These are phyloP conservation scores for Gymnothorax reevesii DNA, from an alignment of 2,797 vertebrate species.

Conservation along the genomic window DNA sequence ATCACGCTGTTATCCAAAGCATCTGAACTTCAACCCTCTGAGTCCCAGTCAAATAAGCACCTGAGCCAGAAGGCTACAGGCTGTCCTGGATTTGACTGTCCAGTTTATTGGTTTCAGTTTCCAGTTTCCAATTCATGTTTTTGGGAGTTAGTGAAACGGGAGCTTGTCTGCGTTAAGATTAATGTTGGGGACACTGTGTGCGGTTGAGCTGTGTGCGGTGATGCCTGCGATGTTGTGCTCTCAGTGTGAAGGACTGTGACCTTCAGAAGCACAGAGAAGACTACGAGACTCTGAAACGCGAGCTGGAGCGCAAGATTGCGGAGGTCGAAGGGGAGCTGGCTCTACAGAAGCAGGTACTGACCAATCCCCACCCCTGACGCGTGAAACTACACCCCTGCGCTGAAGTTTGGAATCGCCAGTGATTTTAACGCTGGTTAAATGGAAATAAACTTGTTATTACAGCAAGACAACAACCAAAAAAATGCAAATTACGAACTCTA, in stretches of 20 bases:
- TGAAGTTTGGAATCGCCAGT: no score
- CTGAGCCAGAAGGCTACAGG: no score
- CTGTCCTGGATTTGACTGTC: background rate
- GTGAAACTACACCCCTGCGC: background rate
- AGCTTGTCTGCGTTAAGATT: background rate
- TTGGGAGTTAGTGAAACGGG: background rate
- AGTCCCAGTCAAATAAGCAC: no score
- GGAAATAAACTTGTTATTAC: no score
- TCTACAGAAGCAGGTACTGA: conserved; percentile 75
- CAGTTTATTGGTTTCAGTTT: background rate
- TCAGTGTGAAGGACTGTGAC: conserved; percentile 64
- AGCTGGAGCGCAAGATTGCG: conserved; percentile 65
- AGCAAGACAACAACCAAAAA: no score
- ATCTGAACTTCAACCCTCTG: no score
- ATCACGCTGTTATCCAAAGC: no score
- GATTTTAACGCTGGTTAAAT: no score
- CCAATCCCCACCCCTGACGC: background rate
- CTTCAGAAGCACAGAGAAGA: conserved; percentile 64
- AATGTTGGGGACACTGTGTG: background rate
- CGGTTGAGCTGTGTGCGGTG: background rate
- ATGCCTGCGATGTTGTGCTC: conserved; percentile 29
- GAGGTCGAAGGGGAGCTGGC: conserved; percentile 68
- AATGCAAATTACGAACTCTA: no score
- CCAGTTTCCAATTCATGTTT: background rate
- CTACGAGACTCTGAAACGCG: conserved; percentile 64